These are phyloP conservation scores for Cyclura pinguis DNA, from an alignment of 2,797 vertebrate species.

Conservation along the genomic window DNA sequence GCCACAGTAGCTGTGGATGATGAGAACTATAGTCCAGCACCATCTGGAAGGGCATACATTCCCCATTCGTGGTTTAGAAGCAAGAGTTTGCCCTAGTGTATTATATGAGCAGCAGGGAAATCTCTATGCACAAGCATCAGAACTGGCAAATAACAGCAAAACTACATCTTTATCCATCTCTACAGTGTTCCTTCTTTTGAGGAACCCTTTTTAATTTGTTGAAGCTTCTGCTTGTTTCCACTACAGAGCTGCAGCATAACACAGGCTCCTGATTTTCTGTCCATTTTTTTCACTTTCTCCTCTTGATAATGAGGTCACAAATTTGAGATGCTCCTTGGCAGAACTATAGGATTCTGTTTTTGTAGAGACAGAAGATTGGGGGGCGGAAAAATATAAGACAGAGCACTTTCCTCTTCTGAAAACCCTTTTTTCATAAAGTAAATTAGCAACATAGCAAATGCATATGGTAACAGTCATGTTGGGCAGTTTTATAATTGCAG, in stretches of 20 bases:
- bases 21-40: too few species aligned
- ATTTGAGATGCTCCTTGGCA: neutral
- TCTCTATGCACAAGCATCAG: neutral
- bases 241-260: neutral
- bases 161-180: neutral
- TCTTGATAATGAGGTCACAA: neutral
- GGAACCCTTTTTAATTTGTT: neutral
- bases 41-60: too few species aligned
- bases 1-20: neutral
- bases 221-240: neutral
- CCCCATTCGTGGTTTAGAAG: neutral
- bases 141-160: neutral
- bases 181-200: neutral
- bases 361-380: neutral
- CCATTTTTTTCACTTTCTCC: neutral
- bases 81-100: neutral
- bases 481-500: neutral
- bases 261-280: neutral
- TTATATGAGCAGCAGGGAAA: neutral
- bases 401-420: neutral
- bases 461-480: neutral
- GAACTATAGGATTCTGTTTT: neutral
- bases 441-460: neutral
- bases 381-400: neutral
- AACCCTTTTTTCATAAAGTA: neutral